phyloP scores from a whole-genome alignment of 2,888 invertebrate species.

The Eilema griseolum region DNA sequence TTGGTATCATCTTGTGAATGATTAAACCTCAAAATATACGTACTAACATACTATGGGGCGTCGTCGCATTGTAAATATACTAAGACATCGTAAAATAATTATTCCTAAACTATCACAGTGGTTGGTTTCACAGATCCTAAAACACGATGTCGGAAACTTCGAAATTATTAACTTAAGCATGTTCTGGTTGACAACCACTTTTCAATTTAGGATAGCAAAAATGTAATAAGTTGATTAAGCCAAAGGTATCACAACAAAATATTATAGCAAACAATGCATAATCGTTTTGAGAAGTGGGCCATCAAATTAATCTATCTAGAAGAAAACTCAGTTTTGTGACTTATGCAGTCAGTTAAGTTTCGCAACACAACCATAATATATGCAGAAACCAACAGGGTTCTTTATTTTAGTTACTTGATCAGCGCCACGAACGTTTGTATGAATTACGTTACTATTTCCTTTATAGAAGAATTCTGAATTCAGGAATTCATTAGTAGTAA shows the following conservation, averaged over 20 bases:
- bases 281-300: not conserved
- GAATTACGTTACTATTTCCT: not conserved
- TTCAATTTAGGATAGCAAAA: conserved; percentile 22
- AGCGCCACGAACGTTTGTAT: not conserved
- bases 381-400: not conserved
- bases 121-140: not conserved
- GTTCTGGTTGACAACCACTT: not conserved
- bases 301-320: not conserved
- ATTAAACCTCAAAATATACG: not conserved
- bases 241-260: not conserved
- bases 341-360: not conserved
- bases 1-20: not conserved
- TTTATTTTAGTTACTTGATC: conserved; percentile 1
- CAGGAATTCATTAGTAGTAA: not conserved
- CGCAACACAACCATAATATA: not conserved
- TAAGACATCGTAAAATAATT: not conserved
- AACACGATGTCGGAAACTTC: too few species aligned
- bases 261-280: not conserved
- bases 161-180: not conserved
- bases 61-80: not conserved
- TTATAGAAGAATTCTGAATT: not conserved
- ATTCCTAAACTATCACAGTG: not conserved
- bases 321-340: not conserved
- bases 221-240: not conserved
- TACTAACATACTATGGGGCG: not conserved